phyloP scores from a whole-genome alignment of 53 echinoderm and acorn worm genomes.

The Antedon mediterranea region DNA sequence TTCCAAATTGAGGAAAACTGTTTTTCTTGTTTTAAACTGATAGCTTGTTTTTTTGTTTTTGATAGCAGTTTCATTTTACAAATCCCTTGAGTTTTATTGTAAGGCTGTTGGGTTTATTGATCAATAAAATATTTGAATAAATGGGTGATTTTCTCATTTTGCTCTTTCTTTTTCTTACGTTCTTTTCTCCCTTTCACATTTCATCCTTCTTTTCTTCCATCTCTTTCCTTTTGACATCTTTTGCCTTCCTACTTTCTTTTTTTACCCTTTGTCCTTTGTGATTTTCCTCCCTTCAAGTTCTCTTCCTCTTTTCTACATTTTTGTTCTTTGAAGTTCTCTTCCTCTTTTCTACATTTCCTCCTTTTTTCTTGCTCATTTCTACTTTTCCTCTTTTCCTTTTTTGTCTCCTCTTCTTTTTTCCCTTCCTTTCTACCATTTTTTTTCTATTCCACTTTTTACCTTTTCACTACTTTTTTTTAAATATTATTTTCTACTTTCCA shows the following conservation, averaged over 20 bases:
- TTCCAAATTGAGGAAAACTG: background rate
- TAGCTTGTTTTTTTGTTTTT: background rate
- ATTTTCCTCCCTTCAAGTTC: constrained; percentile 1
- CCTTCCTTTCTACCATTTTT: too few species aligned
- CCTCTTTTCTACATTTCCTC: background rate
- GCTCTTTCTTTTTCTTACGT: background rate
- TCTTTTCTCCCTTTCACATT: background rate
- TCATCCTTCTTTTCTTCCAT: background rate
- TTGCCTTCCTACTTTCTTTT: background rate
- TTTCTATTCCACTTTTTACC: too few species aligned
- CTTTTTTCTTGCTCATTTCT: background rate
- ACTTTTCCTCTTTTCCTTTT: background rate
- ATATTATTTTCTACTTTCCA: too few species aligned
- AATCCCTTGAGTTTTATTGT: too few species aligned
- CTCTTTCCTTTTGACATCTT: background rate
- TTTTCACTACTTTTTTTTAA: too few species aligned
- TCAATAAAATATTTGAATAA: background rate
- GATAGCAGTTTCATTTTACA: too few species aligned
- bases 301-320: background rate
- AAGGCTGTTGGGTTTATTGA: too few species aligned
- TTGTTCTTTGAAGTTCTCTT: too few species aligned
- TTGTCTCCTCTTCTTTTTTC: too few species aligned
- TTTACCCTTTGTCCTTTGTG: background rate
- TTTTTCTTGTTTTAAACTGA: background rate
- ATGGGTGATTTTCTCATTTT: background rate